Percentiles rank a stretch among this genome's conserved stretches.
phyloP scores from a whole-genome alignment of 2,888 invertebrate genomes.

The Drosophila mimica region DNA sequence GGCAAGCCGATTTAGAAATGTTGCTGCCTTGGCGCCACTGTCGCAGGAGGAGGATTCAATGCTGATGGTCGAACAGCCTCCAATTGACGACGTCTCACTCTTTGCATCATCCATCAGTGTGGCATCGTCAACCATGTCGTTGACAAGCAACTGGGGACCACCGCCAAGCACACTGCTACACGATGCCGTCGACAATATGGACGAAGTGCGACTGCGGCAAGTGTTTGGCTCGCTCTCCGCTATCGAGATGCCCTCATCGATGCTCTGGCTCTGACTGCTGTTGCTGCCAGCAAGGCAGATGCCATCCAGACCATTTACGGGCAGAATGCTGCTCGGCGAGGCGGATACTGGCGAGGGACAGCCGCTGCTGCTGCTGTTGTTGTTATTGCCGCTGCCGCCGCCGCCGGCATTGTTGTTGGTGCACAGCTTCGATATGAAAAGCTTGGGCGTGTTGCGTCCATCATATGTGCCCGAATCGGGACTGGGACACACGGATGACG shows the following conservation, averaged over 20 bases:
- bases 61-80: conserved; percentile 81
- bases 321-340: conserved; percentile 74
- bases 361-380: conserved; percentile 78
- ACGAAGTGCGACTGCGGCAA: conserved; percentile 66
- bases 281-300: conserved; percentile 74
- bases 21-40: conserved; percentile 70
- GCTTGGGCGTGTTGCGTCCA: conserved; percentile 85
- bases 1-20: conserved; percentile 70
- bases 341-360: conserved; percentile 83
- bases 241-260: conserved; percentile 82
- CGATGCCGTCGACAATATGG: conserved; percentile 65
- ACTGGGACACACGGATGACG: conserved; percentile 85
- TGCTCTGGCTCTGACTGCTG: conserved; percentile 79
- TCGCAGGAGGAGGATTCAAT: conserved; percentile 80
- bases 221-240: conserved; percentile 70
- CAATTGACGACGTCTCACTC: conserved; percentile 82
- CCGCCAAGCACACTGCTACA: conserved; percentile 51
- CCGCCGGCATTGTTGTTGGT: conserved; percentile 75
- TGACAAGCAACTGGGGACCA: conserved; percentile 68
- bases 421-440: conserved; percentile 84
- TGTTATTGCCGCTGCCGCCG: conserved; percentile 48
- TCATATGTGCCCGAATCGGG: conserved; percentile 85
- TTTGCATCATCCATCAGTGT: conserved; percentile 84
- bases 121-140: conserved; percentile 79
- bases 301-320: conserved; percentile 47